Evolutionary conservation across 2,113 vertebrate genomes (phyloP).

Genomic region (Etia nguti): DNA sequence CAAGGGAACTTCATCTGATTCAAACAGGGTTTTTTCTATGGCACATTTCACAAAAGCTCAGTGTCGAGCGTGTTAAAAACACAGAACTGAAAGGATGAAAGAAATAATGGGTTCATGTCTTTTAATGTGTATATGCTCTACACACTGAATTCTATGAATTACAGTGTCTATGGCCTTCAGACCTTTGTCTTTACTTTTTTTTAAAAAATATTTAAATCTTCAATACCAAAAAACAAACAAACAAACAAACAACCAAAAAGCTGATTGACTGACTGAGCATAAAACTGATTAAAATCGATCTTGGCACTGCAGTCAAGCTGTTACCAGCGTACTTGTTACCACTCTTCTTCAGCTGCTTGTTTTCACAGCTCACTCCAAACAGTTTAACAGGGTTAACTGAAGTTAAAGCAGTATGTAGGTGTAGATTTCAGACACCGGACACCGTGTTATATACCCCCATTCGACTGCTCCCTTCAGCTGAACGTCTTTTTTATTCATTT

Average conservation of each 20-base stretch:
- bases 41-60: neutral
- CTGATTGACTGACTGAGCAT: neutral
- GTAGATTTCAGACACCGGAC: neutral
- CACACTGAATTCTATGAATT: neutral
- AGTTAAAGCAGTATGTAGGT: neutral
- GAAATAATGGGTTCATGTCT: neutral
- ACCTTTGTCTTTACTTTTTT: neutral
- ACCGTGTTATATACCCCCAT: neutral
- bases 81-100: neutral
- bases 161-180: neutral
- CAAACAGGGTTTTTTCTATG: neutral
- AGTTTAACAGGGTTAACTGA: neutral
- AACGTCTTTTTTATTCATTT: neutral
- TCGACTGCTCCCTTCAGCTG: neutral
- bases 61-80: neutral
- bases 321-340: neutral
- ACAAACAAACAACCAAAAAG: neutral
- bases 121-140: neutral
- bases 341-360: neutral
- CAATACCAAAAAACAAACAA: neutral
- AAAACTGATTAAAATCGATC: neutral
- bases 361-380: neutral
- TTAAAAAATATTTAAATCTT: accelerated
- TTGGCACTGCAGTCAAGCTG: neutral
- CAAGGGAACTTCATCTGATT: neutral